These are phyloP conservation scores for Nothoprocta perdicaria DNA, from an alignment of 2,113 vertebrate species.

Conservation along the genomic window DNA sequence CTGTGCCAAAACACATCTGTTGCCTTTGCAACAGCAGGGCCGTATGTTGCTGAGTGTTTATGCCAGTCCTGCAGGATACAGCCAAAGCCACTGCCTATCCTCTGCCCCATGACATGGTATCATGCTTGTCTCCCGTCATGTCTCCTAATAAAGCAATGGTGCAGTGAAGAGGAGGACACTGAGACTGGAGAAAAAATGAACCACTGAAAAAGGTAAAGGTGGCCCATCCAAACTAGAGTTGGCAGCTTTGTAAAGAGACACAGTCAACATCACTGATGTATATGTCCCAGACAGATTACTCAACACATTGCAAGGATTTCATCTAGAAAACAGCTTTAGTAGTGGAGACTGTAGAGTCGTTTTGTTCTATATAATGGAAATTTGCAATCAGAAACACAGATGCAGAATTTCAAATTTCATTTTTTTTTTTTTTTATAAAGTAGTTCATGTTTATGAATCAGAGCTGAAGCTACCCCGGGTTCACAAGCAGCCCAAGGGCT, in stretches of 20 bases:
- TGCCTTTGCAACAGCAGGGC: background rate
- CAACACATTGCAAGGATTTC: background rate
- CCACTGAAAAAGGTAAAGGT: background rate
- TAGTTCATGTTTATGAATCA: background rate
- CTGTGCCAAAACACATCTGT: background rate
- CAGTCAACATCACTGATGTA: background rate
- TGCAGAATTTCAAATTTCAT: background rate
- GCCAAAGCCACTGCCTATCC: background rate
- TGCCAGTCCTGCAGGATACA: background rate
- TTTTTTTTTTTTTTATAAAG: background rate
- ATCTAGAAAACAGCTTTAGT: background rate
- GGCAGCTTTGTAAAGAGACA: background rate
- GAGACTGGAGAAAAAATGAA: background rate
- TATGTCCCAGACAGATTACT: background rate
- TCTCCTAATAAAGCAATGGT: rapidly evolving
- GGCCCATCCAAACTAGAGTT: background rate
- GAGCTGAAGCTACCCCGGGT: background rate
- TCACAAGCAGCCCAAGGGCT: background rate
- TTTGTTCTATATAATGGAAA: background rate
- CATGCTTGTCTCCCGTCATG: rapidly evolving
- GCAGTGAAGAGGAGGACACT: rapidly evolving
- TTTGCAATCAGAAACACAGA: background rate
- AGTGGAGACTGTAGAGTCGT: background rate
- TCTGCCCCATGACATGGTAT: background rate
- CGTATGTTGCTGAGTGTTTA: background rate